phyloP scores from a whole-genome alignment of 2,113 vertebrate species.

The Corapipo altera region DNA sequence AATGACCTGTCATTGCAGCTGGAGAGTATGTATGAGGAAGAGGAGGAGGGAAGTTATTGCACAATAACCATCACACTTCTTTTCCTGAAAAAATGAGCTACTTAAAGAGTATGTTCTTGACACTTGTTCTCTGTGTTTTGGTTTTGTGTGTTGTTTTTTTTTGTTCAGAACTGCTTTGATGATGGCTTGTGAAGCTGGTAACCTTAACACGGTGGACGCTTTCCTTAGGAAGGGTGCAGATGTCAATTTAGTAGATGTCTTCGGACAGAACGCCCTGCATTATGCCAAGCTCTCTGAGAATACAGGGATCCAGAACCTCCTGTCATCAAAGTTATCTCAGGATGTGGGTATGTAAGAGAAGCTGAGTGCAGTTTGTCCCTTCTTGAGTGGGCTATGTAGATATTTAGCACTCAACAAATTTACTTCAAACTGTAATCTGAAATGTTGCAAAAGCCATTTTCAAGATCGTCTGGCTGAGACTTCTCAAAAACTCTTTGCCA shows the following conservation, averaged over 20 bases:
- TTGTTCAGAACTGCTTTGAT: constrained; percentile 86
- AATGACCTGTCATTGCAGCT: not conserved
- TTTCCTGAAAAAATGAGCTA: not conserved
- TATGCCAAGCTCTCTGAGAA: constrained; percentile 84
- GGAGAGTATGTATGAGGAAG: not conserved
- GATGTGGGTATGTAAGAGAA: constrained; percentile 79
- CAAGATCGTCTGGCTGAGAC: not conserved
- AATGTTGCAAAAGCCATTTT: not conserved
- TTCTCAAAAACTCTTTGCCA: not conserved
- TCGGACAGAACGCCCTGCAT: constrained; percentile 86
- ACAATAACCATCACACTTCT: not conserved
- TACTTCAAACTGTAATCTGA: not conserved
- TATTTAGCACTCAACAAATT: constrained; percentile 36
- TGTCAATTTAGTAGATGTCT: constrained; percentile 79
- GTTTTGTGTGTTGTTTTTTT: not conserved
- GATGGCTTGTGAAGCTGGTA: constrained; percentile 83
- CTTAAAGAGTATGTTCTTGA: not conserved
- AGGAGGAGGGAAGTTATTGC: not conserved
- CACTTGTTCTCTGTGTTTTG: not conserved
- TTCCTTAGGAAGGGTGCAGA: constrained; percentile 85
- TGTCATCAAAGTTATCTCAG: constrained; percentile 79
- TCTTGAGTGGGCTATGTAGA: not conserved
- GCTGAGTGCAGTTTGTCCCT: constrained; percentile 5
- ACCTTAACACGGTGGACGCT: constrained; percentile 73
- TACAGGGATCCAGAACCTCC: constrained; percentile 76